Evolutionary conservation across 2,888 invertebrate genomes (phyloP), one percentile per base, ranked within the genome.

Genomic region (Pherbina coryleti): DNA sequence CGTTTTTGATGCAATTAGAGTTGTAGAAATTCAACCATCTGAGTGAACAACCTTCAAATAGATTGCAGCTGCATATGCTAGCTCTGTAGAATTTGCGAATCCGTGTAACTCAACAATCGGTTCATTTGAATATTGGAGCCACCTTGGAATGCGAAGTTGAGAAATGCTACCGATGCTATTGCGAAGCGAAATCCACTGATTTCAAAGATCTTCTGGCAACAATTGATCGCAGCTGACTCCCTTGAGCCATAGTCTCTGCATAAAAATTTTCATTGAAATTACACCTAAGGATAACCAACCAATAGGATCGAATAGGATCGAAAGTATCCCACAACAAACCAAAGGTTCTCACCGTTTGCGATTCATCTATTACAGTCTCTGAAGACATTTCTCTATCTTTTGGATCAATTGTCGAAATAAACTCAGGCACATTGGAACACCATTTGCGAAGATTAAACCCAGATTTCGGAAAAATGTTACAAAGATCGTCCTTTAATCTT

Each of bases 1-100:
- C 11, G 77, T 76, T 67, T 79, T 80, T 25, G 77, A 51, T 22
- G 75, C 31, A 8, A 80, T 28, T 31, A 78, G n/a, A n/a, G n/a
- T n/a, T n/a, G n/a, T n/a, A n/a, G n/a, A n/a, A n/a, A n/a, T n/a
- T n/a, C n/a, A n/a, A 67, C 31, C 37, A 51, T 9, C 60, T 66
- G 9, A 49, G 19, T 31, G 64, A 22, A 14, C n/a, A 51, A 11
- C 55, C 72, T 37, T 22, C 5, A 77, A 14, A 34, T 62, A 77
- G 8, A 77, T 57, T 44, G 49, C 66, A 31, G 57, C 67, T 37
- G 67, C 49, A 31, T 77, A 77, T 25, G 73, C 71, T 9, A 53
- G 31, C 28, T 76, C 53, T 5, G 76, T 71, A 8, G 76, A 8
- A 19, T 77, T 64, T 19, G 71, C 22, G 28, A 71, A 76, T 5